Base-by-base conservation (phyloP, 1,140 invertebrate species). In the Asbolus verrucosus region DNA sequence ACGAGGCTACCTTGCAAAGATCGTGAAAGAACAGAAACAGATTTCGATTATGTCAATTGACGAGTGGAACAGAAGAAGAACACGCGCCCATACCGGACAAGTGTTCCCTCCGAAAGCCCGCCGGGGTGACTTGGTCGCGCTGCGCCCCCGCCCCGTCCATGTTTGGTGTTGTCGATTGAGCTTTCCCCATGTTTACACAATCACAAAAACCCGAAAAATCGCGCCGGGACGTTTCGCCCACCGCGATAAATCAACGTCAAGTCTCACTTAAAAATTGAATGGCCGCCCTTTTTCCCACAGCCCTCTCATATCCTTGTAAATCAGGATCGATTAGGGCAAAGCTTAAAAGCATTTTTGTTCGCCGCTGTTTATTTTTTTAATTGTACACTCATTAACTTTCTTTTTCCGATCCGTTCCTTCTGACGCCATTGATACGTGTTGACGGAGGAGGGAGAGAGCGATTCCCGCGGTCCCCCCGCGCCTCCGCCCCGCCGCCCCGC, bases 281-380 rank as follows among this genome's bases (percentile, higher is more conserved):
- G 50, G 50, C 27, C 60, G 9, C n/a, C 46, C 31, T 68, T 71
- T 68, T 73, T 73, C 46, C 19, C 31, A 24, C 39, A 46, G 33
- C 33, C 33, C 33, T 36, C 33, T 43, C n/a, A 59, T 72, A 30
- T 38, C 67, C 39, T 70, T 46, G 33, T 39, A 63, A 39, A 63
- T 65, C 65, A 62, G 19, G 38, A 67, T 71, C 65, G 65, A 71
- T 69, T 66, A 65, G 59, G 19, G 62, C 62, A 70, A 59, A 41
- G 67, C 61, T 65, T 73, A 71, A 73, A 73, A 73, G 72, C 69
- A 73, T 73, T 73, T 73, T 73, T 73, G 72, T 73, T 68, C 69
- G 50, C 30, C 54, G 30, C 65, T 65, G 54, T 73, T 69, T 50
- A 67, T 71, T 71, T 71, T n/a, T 67, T 71, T 62, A 60, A 70